Conservation (phyloP, 2,797 vertebrate genomes). For the Karalla daura region DNA sequence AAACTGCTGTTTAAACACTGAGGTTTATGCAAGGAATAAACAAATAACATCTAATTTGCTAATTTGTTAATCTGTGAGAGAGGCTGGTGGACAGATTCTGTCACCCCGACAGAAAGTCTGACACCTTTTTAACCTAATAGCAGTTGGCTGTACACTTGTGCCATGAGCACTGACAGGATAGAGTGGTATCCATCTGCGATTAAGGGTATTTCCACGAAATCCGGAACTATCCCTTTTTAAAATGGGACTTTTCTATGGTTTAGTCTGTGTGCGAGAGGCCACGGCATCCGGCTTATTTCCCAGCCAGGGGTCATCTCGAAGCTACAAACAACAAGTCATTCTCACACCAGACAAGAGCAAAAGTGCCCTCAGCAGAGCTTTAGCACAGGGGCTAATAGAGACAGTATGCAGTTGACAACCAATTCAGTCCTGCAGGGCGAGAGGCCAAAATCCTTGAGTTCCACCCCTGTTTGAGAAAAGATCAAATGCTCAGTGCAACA, state of each 20-base stretch:
- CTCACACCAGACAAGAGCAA: slow-evolving; percentile 37
- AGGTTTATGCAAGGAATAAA: not conserved
- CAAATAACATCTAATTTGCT: not conserved
- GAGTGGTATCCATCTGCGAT: not conserved
- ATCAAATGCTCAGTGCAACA: slow-evolving; percentile 73
- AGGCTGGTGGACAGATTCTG: not conserved
- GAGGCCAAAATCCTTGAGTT: slow-evolving; percentile 79
- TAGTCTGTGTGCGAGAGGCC: not conserved
- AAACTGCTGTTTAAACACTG: not conserved
- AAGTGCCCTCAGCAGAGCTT: slow-evolving; percentile 46
- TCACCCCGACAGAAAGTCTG: not conserved
- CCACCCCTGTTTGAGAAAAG: slow-evolving; percentile 73
- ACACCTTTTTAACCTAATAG: not conserved
- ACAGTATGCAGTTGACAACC: slow-evolving; percentile 78
- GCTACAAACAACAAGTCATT: slow-evolving; percentile 14
- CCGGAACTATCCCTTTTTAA: not conserved
- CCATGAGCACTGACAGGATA: not conserved
- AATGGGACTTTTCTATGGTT: not conserved
- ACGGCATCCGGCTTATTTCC: not conserved
- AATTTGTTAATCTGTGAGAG: too few species aligned
- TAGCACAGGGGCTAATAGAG: slow-evolving; percentile 66
- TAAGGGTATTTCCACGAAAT: not conserved
- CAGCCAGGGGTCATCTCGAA: slow-evolving; percentile 22
- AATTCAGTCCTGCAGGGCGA: slow-evolving; percentile 69
- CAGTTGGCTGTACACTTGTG: not conserved